Evolutionary conservation across 2,888 invertebrate genomes (phyloP).

Genomic region (Encarsia formosa): DNA sequence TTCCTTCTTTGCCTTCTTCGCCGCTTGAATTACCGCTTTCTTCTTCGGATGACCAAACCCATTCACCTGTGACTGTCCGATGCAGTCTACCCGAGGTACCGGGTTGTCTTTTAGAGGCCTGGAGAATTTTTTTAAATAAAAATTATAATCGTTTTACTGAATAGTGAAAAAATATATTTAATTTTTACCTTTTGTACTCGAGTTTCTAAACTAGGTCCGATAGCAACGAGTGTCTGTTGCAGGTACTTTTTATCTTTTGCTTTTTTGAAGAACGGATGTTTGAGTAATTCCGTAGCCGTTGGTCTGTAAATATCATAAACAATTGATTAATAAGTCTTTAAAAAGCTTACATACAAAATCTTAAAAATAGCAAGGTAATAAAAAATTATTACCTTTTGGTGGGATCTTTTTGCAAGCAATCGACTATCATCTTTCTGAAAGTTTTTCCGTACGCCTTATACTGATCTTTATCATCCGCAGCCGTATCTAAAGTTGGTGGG

Average conservation of each 20-base stretch:
- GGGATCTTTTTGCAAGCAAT: conserved; percentile 95
- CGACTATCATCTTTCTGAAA: conserved; percentile 93
- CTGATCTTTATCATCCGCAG: conserved; percentile 94
- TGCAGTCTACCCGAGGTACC: conserved; percentile 74
- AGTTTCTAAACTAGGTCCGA: conserved; percentile 84
- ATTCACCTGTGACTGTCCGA: conserved; percentile 92
- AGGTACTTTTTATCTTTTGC: conserved; percentile 90
- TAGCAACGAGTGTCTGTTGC: conserved; percentile 77
- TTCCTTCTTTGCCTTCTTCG: conserved; percentile 51
- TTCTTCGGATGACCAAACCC: conserved; percentile 98
- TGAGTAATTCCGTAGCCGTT: conserved; percentile 90
- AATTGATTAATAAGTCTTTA: background rate
- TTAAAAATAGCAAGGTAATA: background rate
- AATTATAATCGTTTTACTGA: background rate
- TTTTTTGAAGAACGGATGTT: conserved; percentile 97
- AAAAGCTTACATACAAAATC: background rate
- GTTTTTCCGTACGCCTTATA: conserved; percentile 97
- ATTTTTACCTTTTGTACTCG: conserved; percentile 78
- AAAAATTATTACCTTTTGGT: conserved; percentile 63
- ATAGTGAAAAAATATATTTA: background rate
- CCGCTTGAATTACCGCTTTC: conserved; percentile 63
- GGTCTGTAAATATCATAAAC: conserved; percentile 56
- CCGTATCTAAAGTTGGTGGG: conserved; percentile 93
- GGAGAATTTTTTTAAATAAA: conserved; percentile 8
- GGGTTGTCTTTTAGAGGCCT: conserved; percentile 75